Base-by-base conservation (phyloP, 1,140 invertebrate genomes). In the Homarus americanus region DNA sequence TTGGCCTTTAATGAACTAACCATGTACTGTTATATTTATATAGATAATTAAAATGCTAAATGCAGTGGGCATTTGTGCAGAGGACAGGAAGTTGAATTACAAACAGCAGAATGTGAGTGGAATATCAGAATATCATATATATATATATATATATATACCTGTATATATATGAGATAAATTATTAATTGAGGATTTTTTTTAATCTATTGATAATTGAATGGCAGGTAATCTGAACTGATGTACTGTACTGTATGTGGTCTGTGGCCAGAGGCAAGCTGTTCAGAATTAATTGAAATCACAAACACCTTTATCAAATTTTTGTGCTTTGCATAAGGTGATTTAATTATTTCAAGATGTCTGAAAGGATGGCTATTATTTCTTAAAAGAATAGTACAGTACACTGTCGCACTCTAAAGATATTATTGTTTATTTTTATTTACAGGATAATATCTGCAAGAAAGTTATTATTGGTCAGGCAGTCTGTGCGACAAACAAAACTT, bases 71-170 rank as follows among this genome's bases (percentile, higher is more conserved):
- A n/a, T 76, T 38, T 41, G 40, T 49, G 36, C 40, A 41, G 28
- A 41, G 49, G 24, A 79, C 76, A 79, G 76, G 40, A 79, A 79
- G 76, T 79, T 79, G 76, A 79, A 79, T 79, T 79, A 79, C 76
- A 79, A 79, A 79, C 76, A 79, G 76, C 76, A 79, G 76, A 79
- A 79, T 44, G 44, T 79, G 24, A 44, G 38, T 44, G n/a, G 20
- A 79, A 10, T 75, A 17, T 12, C 15, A 12, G n/a, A 28, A 72
- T 75, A 34, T n/a, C 36, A 58, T 58, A 24, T 4, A 58, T n/a
- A n/a, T n/a, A n/a, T n/a, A n/a, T n/a, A n/a, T n/a, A n/a, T n/a
- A n/a, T n/a, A n/a, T n/a, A n/a, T n/a, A n/a, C n/a, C n/a, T n/a
- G n/a, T n/a, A n/a, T n/a, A n/a, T n/a, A n/a, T n/a, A n/a, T n/a